Conservation (phyloP, 1,140 invertebrate species). For the Neodiprion lecontei region DNA sequence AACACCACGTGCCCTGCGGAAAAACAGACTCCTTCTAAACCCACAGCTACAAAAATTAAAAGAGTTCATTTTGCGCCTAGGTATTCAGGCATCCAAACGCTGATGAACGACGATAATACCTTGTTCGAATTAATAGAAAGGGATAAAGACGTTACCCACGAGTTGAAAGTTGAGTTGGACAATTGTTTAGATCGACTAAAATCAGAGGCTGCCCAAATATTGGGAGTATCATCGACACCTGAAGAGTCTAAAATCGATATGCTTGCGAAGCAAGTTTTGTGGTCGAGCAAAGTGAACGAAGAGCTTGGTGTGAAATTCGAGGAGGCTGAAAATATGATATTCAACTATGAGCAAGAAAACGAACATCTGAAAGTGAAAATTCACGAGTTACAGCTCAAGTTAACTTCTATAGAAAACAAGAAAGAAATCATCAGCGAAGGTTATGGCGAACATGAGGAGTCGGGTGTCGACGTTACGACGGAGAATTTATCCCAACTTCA, state of each 20-base stretch:
- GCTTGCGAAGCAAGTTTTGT: conserved; percentile 34
- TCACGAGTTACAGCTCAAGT: conserved; percentile 55
- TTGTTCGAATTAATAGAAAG: conserved; percentile 45
- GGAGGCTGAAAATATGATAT: conserved; percentile 59
- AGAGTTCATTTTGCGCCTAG: conserved; percentile 75
- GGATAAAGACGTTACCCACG: conserved; percentile 65
- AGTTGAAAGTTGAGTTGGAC: conserved; percentile 67
- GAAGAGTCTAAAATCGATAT: conserved; percentile 29
- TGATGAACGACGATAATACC: conserved; percentile 63
- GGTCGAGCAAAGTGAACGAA: conserved; percentile 39
- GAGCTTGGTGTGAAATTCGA: conserved; percentile 52
- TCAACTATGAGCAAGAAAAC: conserved; percentile 62
- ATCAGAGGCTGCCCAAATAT: conserved; percentile 71
- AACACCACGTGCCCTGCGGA: not conserved
- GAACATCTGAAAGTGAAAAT: conserved; percentile 68
- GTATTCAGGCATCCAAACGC: conserved; percentile 67
- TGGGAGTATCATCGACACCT: conserved; percentile 65
- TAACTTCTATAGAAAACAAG: conserved; percentile 60
- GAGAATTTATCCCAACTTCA: conserved; percentile 55
- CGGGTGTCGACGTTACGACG: conserved; percentile 38
- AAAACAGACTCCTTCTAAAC: conserved; percentile 34
- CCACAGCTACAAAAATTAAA: conserved; percentile 53
- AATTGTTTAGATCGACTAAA: conserved; percentile 71
- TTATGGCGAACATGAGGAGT: conserved; percentile 61
- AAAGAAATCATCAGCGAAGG: conserved; percentile 73